Percentiles rank a stretch among this genome's conserved stretches.
phyloP scores from a whole-genome alignment of 2,888 invertebrate species.

The Ophioninae sp. region DNA sequence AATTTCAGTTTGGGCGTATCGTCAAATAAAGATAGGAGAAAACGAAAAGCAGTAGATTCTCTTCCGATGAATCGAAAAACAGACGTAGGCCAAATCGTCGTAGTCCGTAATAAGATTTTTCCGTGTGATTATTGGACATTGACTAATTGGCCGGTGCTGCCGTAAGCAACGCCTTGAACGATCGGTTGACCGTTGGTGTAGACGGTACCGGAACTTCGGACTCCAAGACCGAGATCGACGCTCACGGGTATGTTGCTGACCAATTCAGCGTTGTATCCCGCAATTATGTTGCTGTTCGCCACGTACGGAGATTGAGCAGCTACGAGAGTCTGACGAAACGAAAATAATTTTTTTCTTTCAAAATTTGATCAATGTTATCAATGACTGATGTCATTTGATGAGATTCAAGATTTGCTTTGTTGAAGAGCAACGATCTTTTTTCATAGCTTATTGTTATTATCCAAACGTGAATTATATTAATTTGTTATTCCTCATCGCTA shows the following conservation, averaged over 20 bases:
- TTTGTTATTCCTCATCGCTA: no score
- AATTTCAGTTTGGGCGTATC: slow-evolving; percentile 4
- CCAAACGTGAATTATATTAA: no score
- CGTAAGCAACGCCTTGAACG: slow-evolving; percentile 55
- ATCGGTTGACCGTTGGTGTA: slow-evolving; percentile 62
- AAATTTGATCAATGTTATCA: not conserved
- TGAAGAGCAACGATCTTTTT: not conserved
- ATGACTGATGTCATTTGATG: not conserved
- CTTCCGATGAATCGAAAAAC: slow-evolving; percentile 30
- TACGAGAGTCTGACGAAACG: slow-evolving; percentile 48
- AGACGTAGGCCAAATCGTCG: slow-evolving; percentile 32
- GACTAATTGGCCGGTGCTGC: slow-evolving; percentile 57
- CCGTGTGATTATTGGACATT: slow-evolving; percentile 53
- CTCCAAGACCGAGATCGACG: slow-evolving; percentile 67
- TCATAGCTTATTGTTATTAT: no score
- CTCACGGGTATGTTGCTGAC: slow-evolving; percentile 63
- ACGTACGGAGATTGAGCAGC: slow-evolving; percentile 62
- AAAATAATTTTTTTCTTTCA: not conserved
- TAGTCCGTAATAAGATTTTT: slow-evolving; percentile 21
- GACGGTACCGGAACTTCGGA: slow-evolving; percentile 65
- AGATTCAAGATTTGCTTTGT: not conserved
- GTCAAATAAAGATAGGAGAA: slow-evolving; percentile 12
- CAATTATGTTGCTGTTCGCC: slow-evolving; percentile 61
- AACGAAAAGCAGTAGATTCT: not conserved
- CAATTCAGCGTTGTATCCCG: slow-evolving; percentile 58